Conservation (phyloP, 1,140 invertebrate species). For the Leptestheria dahalacensis region DNA sequence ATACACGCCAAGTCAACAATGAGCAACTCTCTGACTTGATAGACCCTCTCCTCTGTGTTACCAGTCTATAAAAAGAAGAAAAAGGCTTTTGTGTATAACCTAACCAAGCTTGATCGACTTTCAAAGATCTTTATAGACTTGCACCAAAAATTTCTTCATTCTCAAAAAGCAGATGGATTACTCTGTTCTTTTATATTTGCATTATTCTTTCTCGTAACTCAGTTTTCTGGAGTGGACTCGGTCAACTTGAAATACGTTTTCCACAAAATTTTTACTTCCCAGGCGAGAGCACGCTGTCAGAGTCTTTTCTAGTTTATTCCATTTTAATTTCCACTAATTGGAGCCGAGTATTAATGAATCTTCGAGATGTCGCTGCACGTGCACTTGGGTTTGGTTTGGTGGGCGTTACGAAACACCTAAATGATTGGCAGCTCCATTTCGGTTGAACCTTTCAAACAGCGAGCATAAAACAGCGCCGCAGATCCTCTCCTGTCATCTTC, state of each 20-base stretch:
- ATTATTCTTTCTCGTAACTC: neutral
- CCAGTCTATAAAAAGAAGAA: neutral
- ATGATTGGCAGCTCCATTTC: slow-evolving; percentile 12
- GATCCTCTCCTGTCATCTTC: neutral
- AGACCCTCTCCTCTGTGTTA: neutral
- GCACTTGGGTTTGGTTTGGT: neutral
- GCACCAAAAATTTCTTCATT: neutral
- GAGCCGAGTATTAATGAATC: neutral
- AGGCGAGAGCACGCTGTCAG: neutral
- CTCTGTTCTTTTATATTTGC: neutral
- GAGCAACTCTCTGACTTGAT: neutral
- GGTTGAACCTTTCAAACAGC: too few relatives aligned
- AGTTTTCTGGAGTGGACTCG: neutral
- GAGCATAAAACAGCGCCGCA: too few relatives aligned
- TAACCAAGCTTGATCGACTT: neutral
- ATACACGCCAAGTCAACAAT: neutral
- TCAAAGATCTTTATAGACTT: neutral
- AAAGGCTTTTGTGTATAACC: neutral
- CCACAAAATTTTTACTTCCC: neutral
- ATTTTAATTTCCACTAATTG: neutral
- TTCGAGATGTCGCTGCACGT: neutral
- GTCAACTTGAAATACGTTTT: too few relatives aligned
- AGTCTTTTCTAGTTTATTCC: neutral
- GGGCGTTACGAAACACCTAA: slow-evolving; percentile 11
- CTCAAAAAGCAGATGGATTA: too few relatives aligned